These are phyloP conservation scores for Drosophila tanythrix DNA, from an alignment of 2,888 invertebrate genomes.

Conservation along the genomic window DNA sequence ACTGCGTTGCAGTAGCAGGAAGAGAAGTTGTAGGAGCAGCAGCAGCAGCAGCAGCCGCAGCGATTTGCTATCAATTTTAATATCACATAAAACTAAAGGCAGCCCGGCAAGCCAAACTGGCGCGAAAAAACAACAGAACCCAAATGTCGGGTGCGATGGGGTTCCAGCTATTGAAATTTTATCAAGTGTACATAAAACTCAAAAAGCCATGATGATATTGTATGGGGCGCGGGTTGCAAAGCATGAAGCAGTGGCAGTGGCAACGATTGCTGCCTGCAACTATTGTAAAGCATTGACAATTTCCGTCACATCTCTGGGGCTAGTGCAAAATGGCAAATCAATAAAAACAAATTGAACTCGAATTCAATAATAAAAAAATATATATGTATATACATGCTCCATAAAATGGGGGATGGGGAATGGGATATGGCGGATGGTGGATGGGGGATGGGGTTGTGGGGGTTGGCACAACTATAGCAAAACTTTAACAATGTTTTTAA, in stretches of 20 bases:
- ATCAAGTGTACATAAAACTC: constrained; percentile 80
- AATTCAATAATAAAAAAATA: constrained; percentile 77
- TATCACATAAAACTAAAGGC: constrained; percentile 79
- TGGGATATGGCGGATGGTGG: neutral
- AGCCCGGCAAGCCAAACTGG: constrained; percentile 57
- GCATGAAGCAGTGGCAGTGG: neutral
- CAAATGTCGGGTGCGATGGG: constrained; percentile 7
- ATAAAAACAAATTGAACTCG: constrained; percentile 83
- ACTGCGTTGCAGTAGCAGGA: constrained; percentile 32
- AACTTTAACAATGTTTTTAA: constrained; percentile 81
- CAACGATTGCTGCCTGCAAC: constrained; percentile 56
- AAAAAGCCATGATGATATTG: constrained; percentile 77
- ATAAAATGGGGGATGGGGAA: neutral
- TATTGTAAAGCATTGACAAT: constrained; percentile 83
- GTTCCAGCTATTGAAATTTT: constrained; percentile 74
- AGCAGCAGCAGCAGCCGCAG: constrained; percentile 38
- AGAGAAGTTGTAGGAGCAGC: neutral
- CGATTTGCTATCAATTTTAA: constrained; percentile 80
- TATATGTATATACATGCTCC: constrained; percentile 15
- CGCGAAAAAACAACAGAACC: constrained; percentile 70
- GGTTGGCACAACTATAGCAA: constrained; percentile 53
- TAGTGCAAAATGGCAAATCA: constrained; percentile 83
- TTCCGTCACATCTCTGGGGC: constrained; percentile 80
- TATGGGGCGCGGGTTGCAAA: neutral
- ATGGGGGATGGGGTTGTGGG: neutral